Conservation (phyloP, 1,140 invertebrate genomes). For the Polypedilum pembai region DNA sequence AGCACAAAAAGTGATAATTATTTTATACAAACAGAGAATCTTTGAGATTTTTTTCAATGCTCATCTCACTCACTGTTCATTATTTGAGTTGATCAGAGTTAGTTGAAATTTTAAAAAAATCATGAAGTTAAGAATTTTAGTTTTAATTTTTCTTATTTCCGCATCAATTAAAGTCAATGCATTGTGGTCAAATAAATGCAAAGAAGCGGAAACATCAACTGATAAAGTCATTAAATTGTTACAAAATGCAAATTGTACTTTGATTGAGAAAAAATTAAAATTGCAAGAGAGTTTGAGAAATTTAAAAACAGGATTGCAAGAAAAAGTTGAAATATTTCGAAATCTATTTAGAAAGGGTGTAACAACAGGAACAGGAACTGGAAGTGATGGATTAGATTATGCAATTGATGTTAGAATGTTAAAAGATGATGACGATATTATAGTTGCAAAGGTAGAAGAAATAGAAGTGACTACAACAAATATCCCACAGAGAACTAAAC, state of each 20-base stretch:
- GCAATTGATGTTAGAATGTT: background rate
- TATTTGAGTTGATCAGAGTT: background rate
- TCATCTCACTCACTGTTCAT: background rate
- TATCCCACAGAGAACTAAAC: background rate
- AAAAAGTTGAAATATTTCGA: background rate
- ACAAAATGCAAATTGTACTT: slow-evolving; percentile 1
- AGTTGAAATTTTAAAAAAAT: background rate
- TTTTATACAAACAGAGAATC: too few relatives aligned
- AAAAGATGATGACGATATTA: background rate
- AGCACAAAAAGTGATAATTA: too few relatives aligned
- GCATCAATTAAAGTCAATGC: background rate
- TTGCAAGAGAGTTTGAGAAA: background rate
- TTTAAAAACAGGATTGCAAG: background rate
- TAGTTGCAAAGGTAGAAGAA: background rate
- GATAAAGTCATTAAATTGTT: background rate
- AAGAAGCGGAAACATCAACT: background rate
- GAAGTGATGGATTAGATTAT: background rate
- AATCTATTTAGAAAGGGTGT: background rate
- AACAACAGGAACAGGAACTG: background rate
- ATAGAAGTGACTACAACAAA: too few relatives aligned
- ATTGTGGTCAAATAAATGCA: background rate
- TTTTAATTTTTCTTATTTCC: background rate
- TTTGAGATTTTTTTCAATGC: too few relatives aligned
- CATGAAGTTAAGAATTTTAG: background rate
- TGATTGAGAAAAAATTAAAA: background rate